phyloP scores from a whole-genome alignment of 2,888 invertebrate species.

The Scaeva pyrastri region DNA sequence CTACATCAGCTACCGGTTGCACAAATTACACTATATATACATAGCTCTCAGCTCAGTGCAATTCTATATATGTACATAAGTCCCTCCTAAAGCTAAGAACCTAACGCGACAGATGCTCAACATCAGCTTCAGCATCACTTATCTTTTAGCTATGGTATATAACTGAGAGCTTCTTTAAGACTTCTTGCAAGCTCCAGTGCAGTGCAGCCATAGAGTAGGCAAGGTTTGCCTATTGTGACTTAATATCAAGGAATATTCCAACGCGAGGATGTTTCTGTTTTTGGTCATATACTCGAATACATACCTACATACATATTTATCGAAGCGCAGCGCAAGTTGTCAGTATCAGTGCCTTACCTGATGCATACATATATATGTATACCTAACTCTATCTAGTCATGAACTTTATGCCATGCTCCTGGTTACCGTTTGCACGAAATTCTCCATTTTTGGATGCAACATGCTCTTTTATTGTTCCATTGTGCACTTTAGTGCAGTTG shows the following conservation, averaged over 20 bases:
- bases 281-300: conserved; percentile 13
- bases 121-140: conserved; percentile 46
- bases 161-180: conserved; percentile 22
- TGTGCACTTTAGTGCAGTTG: conserved; percentile 47
- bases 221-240: conserved; percentile 66
- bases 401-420: conserved; percentile 72
- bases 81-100: conserved; percentile 2
- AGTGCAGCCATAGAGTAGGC: neutral
- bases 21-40: conserved; percentile 41
- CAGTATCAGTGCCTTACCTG: neutral
- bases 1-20: conserved; percentile 46
- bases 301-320: conserved; percentile 73
- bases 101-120: conserved; percentile 47
- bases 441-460: conserved; percentile 75
- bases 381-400: conserved; percentile 49
- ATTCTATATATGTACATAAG: conserved; percentile 12
- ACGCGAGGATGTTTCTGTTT: conserved; percentile 48
- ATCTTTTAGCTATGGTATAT: conserved; percentile 38
- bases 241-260: conserved; percentile 66
- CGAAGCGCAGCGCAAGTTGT: conserved; percentile 46
- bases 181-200: neutral
- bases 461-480: conserved; percentile 76
- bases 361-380: too few species aligned
- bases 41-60: conserved; percentile 19
- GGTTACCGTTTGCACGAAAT: conserved; percentile 75